These are phyloP conservation scores for Cantharis rustica DNA, from an alignment of 2,888 invertebrate species.

Conservation along the genomic window DNA sequence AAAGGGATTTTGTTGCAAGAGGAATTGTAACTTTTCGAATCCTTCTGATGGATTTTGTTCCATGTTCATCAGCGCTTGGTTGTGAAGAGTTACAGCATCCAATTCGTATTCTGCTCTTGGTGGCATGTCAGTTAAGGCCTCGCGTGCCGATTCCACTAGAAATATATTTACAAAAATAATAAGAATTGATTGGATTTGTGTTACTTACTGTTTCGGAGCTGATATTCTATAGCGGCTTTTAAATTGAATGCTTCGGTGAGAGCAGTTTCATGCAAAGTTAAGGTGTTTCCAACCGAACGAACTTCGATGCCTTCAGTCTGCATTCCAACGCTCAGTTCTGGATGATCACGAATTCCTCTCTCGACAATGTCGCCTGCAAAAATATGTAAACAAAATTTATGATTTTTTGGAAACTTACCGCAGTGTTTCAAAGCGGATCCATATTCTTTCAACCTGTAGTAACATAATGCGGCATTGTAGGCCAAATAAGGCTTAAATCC, in stretches of 20 bases:
- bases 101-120: constrained; percentile 95
- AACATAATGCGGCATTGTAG: constrained; percentile 94
- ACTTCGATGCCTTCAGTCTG: constrained; percentile 92
- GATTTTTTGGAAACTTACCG: constrained; percentile 57
- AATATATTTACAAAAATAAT: constrained; percentile 10
- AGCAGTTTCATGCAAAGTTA: constrained; percentile 92
- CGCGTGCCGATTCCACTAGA: constrained; percentile 79
- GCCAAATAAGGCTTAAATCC: constrained; percentile 91
- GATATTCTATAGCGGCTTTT: constrained; percentile 98
- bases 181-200: not conserved
- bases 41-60: constrained; percentile 89
- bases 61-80: constrained; percentile 87
- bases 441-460: constrained; percentile 92
- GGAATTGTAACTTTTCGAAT: constrained; percentile 91
- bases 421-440: constrained; percentile 92
- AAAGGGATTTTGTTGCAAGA: constrained; percentile 94
- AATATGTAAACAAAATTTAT: no score
- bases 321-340: constrained; percentile 96
- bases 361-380: constrained; percentile 85
- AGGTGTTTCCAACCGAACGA: constrained; percentile 93
- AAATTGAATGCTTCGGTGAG: constrained; percentile 97
- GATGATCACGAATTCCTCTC: constrained; percentile 93
- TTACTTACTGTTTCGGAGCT: constrained; percentile 76
- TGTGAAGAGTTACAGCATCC: constrained; percentile 97
- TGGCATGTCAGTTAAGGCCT: constrained; percentile 87